phyloP scores from a whole-genome alignment of 37 sponge, comb jelly and placozoan genomes.

The Ianthella basta region DNA sequence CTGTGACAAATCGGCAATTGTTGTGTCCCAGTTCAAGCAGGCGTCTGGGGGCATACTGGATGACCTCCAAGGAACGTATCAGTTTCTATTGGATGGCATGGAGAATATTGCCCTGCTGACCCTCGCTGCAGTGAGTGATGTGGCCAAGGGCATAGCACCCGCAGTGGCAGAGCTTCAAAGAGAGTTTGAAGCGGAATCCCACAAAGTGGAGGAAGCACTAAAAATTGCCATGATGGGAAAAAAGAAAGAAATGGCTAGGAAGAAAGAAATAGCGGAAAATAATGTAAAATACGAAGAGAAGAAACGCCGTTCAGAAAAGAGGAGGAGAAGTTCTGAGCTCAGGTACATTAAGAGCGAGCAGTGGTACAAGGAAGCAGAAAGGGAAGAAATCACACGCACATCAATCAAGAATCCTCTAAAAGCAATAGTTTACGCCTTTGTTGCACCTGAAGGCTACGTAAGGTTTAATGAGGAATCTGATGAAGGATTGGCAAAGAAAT shows the following conservation, averaged over 20 bases:
- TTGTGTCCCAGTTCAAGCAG: slow-evolving; percentile 23
- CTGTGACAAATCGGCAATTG: slow-evolving; percentile 46
- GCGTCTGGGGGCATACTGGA: slow-evolving; percentile 29
- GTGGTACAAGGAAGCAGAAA: background rate
- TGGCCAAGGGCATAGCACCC: slow-evolving; percentile 45
- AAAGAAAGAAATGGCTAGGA: background rate
- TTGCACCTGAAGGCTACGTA: background rate
- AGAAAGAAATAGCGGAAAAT: background rate
- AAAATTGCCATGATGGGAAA: background rate
- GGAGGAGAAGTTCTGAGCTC: background rate
- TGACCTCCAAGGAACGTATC: slow-evolving; percentile 35
- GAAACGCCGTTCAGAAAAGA: background rate
- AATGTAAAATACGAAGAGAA: background rate
- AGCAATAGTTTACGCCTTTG: background rate
- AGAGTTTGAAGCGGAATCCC: slow-evolving; percentile 48
- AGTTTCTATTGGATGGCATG: slow-evolving; percentile 28
- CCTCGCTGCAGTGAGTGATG: background rate
- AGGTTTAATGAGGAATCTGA: background rate
- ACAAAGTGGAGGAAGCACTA: slow-evolving; percentile 20
- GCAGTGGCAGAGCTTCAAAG: slow-evolving; percentile 40
- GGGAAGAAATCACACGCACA: background rate
- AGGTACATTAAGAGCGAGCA: background rate
- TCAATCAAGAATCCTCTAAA: background rate
- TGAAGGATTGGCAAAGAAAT: background rate
- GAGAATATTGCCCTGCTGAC: slow-evolving; percentile 53